Percentiles rank a stretch among this genome's conserved stretches.
Evolutionary conservation across 2,888 invertebrate species (phyloP).

Genomic region (Herminia tarsipennalis): DNA sequence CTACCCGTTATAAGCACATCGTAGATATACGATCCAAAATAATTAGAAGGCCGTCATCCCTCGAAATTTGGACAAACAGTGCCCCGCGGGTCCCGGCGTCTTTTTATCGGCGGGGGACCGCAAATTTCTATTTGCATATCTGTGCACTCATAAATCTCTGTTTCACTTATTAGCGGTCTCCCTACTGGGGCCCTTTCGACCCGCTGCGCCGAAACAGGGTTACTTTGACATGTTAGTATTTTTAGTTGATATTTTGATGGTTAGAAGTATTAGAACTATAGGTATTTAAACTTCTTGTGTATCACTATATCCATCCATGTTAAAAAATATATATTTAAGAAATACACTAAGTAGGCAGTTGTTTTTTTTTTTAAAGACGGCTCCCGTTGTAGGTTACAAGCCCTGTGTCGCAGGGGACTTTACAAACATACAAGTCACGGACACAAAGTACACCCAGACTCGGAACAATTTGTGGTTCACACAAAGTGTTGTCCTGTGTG

Average conservation of each 20-base stretch:
- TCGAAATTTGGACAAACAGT: constrained; percentile 79
- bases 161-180: constrained; percentile 83
- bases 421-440: too few species aligned
- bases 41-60: constrained; percentile 73
- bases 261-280: too few species aligned
- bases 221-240: constrained; percentile 39
- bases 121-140: constrained; percentile 86
- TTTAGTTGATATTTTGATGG: constrained; percentile 4
- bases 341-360: too few species aligned
- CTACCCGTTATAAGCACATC: constrained; percentile 22
- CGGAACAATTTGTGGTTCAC: too few species aligned
- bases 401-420: too few species aligned
- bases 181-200: constrained; percentile 57
- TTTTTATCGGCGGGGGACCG: constrained; percentile 83
- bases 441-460: too few species aligned
- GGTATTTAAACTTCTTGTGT: too few species aligned
- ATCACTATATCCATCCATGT: too few species aligned
- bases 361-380: too few species aligned
- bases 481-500: too few species aligned
- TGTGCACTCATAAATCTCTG: constrained; percentile 83
- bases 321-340: too few species aligned
- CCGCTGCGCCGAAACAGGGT: constrained; percentile 51
- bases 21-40: constrained; percentile 64
- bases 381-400: too few species aligned
- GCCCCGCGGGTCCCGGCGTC: constrained; percentile 71